Evolutionary conservation across 2,797 vertebrate genomes (phyloP).

Genomic region (Heterohyrax brucei): DNA sequence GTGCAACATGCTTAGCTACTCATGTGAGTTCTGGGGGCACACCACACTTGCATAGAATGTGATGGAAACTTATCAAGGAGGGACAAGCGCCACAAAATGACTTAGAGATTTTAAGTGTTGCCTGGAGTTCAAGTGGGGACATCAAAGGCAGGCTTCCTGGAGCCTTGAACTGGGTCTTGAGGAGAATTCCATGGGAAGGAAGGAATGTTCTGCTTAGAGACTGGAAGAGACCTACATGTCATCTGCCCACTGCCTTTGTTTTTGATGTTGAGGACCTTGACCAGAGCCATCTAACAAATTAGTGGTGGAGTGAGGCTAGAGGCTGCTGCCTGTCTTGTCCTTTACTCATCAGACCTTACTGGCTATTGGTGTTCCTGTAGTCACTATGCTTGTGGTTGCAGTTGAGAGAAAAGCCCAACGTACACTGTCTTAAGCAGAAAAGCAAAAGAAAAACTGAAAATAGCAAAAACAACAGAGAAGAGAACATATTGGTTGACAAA

Average conservation of each 20-base stretch:
- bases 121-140: not conserved
- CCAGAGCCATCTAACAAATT: not conserved
- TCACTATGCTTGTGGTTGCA: not conserved
- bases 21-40: not conserved
- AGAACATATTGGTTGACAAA: not conserved
- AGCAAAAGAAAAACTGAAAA: not conserved
- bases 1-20: not conserved
- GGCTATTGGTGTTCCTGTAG: not conserved
- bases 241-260: not conserved
- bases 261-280: not conserved
- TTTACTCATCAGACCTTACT: not conserved
- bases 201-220: not conserved
- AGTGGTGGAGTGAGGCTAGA: not conserved
- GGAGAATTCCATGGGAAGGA: not conserved
- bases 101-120: not conserved
- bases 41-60: not conserved
- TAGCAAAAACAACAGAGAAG: not conserved
- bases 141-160: not conserved
- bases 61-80: not conserved
- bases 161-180: not conserved
- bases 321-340: not conserved
- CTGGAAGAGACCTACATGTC: accelerated
- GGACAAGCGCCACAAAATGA: not conserved
- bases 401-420: not conserved
- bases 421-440: not conserved